Conservation (phyloP, 2,113 vertebrate genomes). For the Rattus rattus region DNA sequence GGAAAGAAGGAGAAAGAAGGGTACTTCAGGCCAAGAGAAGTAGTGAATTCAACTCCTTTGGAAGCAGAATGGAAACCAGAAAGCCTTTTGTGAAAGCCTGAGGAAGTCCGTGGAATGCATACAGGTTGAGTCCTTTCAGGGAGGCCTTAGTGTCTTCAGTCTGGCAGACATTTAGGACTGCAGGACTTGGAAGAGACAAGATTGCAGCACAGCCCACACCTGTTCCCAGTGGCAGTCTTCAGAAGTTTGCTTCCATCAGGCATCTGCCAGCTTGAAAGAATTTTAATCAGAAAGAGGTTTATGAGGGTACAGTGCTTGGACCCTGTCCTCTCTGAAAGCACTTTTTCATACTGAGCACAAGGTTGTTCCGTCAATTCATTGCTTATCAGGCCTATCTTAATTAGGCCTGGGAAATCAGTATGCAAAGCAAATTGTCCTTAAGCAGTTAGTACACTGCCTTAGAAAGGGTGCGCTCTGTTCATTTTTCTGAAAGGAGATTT, state of each 20-base stretch:
- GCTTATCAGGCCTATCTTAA: slow-evolving; percentile 71
- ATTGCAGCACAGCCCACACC: slow-evolving; percentile 54
- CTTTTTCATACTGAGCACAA: slow-evolving; percentile 56
- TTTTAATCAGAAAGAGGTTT: slow-evolving; percentile 70
- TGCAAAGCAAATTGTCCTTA: slow-evolving; percentile 58
- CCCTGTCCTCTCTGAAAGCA: slow-evolving; percentile 57
- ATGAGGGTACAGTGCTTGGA: slow-evolving; percentile 34
- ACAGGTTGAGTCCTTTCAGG: neutral
- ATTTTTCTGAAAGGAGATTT: slow-evolving; percentile 75
- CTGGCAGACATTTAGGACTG: slow-evolving; percentile 56
- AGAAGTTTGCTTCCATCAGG: slow-evolving; percentile 59
- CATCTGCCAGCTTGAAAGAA: slow-evolving; percentile 66
- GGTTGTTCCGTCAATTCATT: slow-evolving; percentile 55
- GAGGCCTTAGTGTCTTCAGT: slow-evolving; percentile 3
- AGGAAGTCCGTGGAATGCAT: neutral
- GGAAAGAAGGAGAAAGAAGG: neutral
- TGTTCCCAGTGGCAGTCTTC: slow-evolving; percentile 57
- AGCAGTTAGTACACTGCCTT: slow-evolving; percentile 51
- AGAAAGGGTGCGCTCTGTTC: slow-evolving; percentile 49
- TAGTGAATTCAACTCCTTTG: neutral
- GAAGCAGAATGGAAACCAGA: neutral
- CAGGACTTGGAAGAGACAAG: slow-evolving; percentile 62
- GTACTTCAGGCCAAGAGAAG: slow-evolving; percentile 22
- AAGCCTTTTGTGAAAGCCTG: neutral
- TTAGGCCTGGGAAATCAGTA: slow-evolving; percentile 69